These are phyloP conservation scores for Copidosoma floridanum DNA, from an alignment of 1,140 invertebrate genomes.

Conservation along the genomic window DNA sequence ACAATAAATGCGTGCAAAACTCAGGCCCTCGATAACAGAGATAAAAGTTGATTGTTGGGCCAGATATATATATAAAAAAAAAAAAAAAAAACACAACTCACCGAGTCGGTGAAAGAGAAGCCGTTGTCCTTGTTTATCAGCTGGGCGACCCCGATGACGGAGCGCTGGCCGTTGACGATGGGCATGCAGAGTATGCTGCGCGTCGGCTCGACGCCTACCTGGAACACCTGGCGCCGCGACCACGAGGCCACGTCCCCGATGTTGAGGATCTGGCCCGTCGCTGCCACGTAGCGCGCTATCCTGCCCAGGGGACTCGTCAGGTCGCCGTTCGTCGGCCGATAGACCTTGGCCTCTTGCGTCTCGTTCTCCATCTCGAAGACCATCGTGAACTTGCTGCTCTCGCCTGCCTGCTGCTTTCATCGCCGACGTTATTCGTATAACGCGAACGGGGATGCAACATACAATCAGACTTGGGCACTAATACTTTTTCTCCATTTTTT, in stretches of 20 bases:
- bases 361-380: constrained; percentile 74
- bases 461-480: no score
- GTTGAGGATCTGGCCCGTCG: constrained; percentile 78
- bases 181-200: constrained; percentile 86
- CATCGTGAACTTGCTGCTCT: constrained; percentile 68
- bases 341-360: constrained; percentile 59
- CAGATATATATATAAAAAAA: no score
- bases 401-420: constrained; percentile 32
- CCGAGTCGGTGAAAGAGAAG: constrained; percentile 20
- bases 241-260: constrained; percentile 76
- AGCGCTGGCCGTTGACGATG: constrained; percentile 83
- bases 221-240: constrained; percentile 62
- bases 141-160: constrained; percentile 89
- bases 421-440: no score
- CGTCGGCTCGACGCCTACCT: constrained; percentile 57
- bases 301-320: constrained; percentile 65
- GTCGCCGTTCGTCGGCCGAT: constrained; percentile 58
- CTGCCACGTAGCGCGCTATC: constrained; percentile 79
- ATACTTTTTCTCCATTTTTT: no score
- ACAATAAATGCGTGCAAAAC: no score
- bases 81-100: no score
- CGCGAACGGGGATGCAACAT: no score
- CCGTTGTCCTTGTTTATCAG: constrained; percentile 80
- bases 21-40: no score
- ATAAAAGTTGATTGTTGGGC: no score